Conservation (phyloP, 2,888 invertebrate species). For the Scelioninae gen. 2 region DNA sequence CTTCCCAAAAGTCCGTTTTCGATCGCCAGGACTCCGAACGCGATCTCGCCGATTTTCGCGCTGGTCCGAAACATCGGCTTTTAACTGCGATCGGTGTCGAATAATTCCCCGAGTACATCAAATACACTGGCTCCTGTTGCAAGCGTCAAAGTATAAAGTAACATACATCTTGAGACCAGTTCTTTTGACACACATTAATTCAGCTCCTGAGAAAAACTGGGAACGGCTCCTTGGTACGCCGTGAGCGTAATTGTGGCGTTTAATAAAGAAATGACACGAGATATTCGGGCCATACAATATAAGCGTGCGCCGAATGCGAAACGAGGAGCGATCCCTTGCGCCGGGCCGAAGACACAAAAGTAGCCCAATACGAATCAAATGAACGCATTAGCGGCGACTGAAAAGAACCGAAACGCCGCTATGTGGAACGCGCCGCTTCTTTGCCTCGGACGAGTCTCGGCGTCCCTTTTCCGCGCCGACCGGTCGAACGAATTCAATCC, state of each 20-base stretch:
- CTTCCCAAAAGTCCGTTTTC: no score
- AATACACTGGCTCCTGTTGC: slow-evolving; percentile 30
- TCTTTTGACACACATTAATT: slow-evolving; percentile 64
- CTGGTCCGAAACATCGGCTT: no score
- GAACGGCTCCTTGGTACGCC: slow-evolving; percentile 61
- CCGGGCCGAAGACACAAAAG: slow-evolving; percentile 17
- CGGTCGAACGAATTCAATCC: no score
- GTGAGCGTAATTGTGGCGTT: slow-evolving; percentile 65
- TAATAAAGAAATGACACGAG: slow-evolving; percentile 71
- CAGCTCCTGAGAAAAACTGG: slow-evolving; percentile 59
- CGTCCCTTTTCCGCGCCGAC: no score
- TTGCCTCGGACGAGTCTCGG: no score
- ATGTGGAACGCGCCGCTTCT: not conserved
- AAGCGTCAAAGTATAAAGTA: slow-evolving; percentile 50
- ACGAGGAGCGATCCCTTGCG: slow-evolving; percentile 33
- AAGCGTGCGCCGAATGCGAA: slow-evolving; percentile 58
- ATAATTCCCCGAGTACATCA: slow-evolving; percentile 42
- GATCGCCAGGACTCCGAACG: no score
- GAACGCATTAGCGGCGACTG: slow-evolving; percentile 3
- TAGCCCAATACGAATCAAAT: slow-evolving; percentile 37
- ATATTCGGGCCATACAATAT: slow-evolving; percentile 68
- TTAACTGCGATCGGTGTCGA: slow-evolving; percentile 31
- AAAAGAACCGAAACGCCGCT: not conserved
- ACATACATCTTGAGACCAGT: slow-evolving; percentile 57
- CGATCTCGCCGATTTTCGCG: no score